phyloP scores from a whole-genome alignment of 1,140 invertebrate genomes.

The Drosophila lowei region DNA sequence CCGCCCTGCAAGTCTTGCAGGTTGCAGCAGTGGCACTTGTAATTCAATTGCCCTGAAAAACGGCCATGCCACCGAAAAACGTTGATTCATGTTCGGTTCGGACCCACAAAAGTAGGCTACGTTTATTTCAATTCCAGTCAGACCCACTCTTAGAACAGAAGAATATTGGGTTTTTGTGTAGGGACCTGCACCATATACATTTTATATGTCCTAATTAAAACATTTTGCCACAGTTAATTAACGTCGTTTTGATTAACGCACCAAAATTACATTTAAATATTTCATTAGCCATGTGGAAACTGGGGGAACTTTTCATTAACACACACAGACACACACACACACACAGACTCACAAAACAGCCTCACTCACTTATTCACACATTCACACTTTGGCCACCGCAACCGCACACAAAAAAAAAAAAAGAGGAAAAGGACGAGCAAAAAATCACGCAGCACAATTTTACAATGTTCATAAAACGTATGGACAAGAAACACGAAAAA shows the following conservation, averaged over 20 bases:
- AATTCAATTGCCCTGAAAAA: slow-evolving; percentile 68
- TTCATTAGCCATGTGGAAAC: slow-evolving; percentile 58
- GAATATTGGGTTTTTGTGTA: not conserved
- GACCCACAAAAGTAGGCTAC: slow-evolving; percentile 38
- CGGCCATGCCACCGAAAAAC: slow-evolving; percentile 35
- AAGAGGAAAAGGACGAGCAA: not conserved
- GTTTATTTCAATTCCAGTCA: not conserved
- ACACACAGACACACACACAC: slow-evolving; percentile 11
- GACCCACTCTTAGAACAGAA: not conserved
- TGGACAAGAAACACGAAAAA: slow-evolving; percentile 32
- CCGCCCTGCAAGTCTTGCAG: slow-evolving; percentile 38
- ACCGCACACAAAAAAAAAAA: not conserved
- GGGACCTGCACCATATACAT: slow-evolving; percentile 7
- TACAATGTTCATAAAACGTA: slow-evolving; percentile 49
- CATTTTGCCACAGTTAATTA: slow-evolving; percentile 63
- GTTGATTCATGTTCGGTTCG: slow-evolving; percentile 42
- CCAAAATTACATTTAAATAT: slow-evolving; percentile 74
- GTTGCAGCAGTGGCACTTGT: slow-evolving; percentile 50
- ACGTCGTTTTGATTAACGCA: slow-evolving; percentile 63
- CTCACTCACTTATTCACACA: slow-evolving; percentile 43
- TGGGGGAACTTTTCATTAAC: slow-evolving; percentile 34
- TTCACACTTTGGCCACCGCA: slow-evolving; percentile 46
- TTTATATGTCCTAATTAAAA: slow-evolving; percentile 63
- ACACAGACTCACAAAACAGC: not conserved
- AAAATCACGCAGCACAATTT: slow-evolving; percentile 40